Evolutionary conservation across 1,140 invertebrate genomes (phyloP).

Genomic region (Drosophila suzukii): DNA sequence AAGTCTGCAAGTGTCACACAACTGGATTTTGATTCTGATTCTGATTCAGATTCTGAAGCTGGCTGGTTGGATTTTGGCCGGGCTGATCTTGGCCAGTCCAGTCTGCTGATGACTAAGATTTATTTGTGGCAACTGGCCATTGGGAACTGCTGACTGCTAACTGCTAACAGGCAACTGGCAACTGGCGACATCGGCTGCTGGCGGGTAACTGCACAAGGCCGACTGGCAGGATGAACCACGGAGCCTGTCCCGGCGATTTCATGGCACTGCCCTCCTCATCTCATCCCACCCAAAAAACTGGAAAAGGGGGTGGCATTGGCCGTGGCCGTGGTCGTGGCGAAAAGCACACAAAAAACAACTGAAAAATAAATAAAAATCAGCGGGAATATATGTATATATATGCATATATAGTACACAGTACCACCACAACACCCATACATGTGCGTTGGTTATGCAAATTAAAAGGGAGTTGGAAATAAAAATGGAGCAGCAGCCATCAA

Average conservation of each 20-base stretch:
- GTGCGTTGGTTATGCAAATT: slow-evolving; percentile 73
- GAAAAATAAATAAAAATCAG: slow-evolving; percentile 42
- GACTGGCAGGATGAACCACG: slow-evolving; percentile 82
- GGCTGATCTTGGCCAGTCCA: slow-evolving; percentile 49
- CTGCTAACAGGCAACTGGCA: slow-evolving; percentile 70
- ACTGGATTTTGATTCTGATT: slow-evolving; percentile 22
- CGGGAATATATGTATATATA: slow-evolving; percentile 18
- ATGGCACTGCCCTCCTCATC: slow-evolving; percentile 14
- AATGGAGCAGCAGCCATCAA: slow-evolving; percentile 75
- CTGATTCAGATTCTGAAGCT: background rate
- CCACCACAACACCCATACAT: slow-evolving; percentile 31
- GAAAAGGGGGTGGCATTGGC: slow-evolving; percentile 73
- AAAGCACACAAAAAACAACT: slow-evolving; percentile 49
- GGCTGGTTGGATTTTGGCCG: slow-evolving; percentile 11
- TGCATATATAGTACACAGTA: background rate
- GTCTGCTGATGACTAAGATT: slow-evolving; percentile 76
- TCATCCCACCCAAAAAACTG: slow-evolving; percentile 17
- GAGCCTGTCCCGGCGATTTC: slow-evolving; percentile 67
- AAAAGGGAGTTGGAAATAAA: slow-evolving; percentile 74
- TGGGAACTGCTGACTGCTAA: slow-evolving; percentile 53
- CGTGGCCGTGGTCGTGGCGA: slow-evolving; percentile 55
- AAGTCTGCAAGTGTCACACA: slow-evolving; percentile 67
- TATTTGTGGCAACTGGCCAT: slow-evolving; percentile 70
- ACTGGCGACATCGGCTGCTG: slow-evolving; percentile 84
- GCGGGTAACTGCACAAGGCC: slow-evolving; percentile 81